Percentiles rank a stretch among this genome's conserved stretches.
Evolutionary conservation across 2,797 vertebrate species (phyloP).

Genomic region (Sebastes elongatus): DNA sequence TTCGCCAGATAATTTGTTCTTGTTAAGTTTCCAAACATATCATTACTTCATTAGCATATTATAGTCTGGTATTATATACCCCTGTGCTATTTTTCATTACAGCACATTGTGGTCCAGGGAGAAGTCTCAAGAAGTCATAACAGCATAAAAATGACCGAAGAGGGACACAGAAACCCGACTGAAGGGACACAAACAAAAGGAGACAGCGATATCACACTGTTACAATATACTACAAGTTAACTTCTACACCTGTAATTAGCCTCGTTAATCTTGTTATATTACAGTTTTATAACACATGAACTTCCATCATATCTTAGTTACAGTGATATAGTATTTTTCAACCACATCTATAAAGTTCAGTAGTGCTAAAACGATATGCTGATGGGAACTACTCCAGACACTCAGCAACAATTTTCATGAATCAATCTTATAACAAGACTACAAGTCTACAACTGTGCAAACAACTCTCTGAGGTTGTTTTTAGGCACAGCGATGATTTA

Average conservation of each 20-base stretch:
- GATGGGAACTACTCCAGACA: background rate
- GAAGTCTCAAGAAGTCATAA: background rate
- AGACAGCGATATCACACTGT: background rate
- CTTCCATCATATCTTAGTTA: background rate
- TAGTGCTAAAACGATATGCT: background rate
- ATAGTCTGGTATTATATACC: background rate
- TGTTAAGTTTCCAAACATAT: constrained; percentile 16
- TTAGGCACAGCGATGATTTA: too few relatives aligned
- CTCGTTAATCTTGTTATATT: background rate
- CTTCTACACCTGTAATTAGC: background rate
- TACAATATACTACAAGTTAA: too few relatives aligned
- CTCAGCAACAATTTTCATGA: background rate
- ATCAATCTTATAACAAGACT: background rate
- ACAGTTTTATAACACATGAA: background rate
- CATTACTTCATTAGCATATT: constrained; percentile 10
- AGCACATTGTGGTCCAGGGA: background rate
- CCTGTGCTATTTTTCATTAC: background rate
- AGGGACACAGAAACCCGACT: background rate
- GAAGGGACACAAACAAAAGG: background rate
- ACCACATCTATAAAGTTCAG: background rate
- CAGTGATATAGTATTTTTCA: background rate
- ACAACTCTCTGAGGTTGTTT: background rate
- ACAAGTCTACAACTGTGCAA: too few relatives aligned
- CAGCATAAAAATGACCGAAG: background rate
- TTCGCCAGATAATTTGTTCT: background rate